Evolutionary conservation across 2,797 vertebrate genomes (phyloP).

Genomic region (Phataginus tetradactyla): DNA sequence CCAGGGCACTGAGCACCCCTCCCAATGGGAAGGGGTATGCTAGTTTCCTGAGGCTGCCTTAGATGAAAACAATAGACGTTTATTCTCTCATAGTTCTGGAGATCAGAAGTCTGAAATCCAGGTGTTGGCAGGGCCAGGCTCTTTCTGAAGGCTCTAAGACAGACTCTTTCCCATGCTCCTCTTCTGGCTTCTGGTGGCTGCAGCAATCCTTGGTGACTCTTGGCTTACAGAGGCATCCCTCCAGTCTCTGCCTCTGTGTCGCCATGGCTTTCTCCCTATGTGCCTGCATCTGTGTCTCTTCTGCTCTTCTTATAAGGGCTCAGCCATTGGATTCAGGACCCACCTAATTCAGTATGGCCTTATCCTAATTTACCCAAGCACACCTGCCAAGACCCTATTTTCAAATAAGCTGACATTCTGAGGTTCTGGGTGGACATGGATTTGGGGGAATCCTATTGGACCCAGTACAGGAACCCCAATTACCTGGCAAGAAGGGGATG

Average conservation of each 20-base stretch:
- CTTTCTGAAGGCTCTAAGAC: neutral
- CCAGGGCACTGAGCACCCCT: neutral
- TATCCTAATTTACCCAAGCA: neutral
- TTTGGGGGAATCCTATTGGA: neutral
- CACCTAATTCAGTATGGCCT: too few relatives aligned
- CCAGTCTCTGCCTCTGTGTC: neutral
- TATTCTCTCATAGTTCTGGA: neutral
- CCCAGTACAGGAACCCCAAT: neutral
- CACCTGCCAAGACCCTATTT: neutral
- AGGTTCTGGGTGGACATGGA: neutral
- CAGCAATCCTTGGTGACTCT: neutral
- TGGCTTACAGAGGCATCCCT: neutral
- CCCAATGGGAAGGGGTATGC: neutral
- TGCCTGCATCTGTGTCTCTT: neutral
- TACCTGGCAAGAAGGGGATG: neutral
- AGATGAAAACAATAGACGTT: neutral
- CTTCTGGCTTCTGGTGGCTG: neutral
- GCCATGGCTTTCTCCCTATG: too few relatives aligned
- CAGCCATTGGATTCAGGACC: neutral
- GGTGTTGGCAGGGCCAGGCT: accelerated
- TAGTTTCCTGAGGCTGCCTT: neutral
- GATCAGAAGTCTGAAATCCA: neutral
- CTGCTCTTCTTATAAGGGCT: neutral
- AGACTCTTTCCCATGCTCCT: neutral
- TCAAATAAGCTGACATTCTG: neutral